Conservation (phyloP, 1,140 invertebrate species). For the Rhagoletis pomonella region DNA sequence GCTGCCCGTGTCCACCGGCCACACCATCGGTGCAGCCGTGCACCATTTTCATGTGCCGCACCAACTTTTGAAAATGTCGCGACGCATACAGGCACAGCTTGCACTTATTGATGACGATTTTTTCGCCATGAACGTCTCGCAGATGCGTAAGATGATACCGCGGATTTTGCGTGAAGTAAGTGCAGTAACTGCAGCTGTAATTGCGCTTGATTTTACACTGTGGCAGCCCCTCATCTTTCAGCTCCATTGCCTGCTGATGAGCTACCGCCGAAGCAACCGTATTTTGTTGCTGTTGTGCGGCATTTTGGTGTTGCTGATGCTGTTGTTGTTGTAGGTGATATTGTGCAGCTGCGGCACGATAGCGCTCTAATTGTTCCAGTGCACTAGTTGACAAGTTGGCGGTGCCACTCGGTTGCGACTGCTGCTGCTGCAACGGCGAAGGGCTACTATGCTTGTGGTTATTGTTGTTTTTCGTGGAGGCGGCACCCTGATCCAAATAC, state of each 20-base stretch:
- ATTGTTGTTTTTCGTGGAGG: constrained; percentile 50
- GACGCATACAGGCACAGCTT: constrained; percentile 89
- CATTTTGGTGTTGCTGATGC: constrained; percentile 58
- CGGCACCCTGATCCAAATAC: constrained; percentile 73
- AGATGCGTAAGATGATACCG: constrained; percentile 86
- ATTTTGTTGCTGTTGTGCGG: constrained; percentile 61
- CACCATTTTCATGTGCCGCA: constrained; percentile 88
- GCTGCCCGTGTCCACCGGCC: constrained; percentile 68
- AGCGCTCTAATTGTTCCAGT: constrained; percentile 59
- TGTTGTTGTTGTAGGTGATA: constrained; percentile 62
- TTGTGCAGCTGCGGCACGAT: constrained; percentile 57
- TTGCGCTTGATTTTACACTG: constrained; percentile 86
- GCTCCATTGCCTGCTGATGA: constrained; percentile 59
- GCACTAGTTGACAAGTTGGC: constrained; percentile 20
- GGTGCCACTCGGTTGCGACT: not conserved
- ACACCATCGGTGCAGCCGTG: constrained; percentile 76
- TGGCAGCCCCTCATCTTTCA: constrained; percentile 78
- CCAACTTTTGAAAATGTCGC: constrained; percentile 87
- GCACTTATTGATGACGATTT: constrained; percentile 88
- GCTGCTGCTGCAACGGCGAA: not conserved
- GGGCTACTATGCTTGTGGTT: constrained; percentile 42
- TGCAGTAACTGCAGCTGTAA: constrained; percentile 84
- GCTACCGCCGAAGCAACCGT: not conserved
- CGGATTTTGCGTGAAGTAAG: constrained; percentile 88
- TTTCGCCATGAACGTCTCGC: constrained; percentile 85